Evolutionary conservation across 2,888 invertebrate species (phyloP), one percentile per base, ranked within the genome.

Genomic region (Hirtodrosophila confusa): DNA sequence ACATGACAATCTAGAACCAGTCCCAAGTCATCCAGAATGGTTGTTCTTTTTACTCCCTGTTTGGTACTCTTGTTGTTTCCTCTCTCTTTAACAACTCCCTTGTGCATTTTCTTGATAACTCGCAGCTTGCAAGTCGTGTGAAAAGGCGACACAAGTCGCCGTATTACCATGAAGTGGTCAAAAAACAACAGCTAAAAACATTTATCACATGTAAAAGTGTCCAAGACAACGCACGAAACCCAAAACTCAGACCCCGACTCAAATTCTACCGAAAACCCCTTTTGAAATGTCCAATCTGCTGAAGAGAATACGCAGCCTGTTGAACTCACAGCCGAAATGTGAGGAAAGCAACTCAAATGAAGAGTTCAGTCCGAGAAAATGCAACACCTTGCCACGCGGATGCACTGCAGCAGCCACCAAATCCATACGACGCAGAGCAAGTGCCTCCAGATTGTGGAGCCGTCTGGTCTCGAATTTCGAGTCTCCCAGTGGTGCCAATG

Each of bases 141-240:
- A 79, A 70, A 67, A 75, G 86, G 55, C 48, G 55, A 65, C 51
- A 54, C 48, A 67, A 63, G 53, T 72, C 55, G 60, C 60, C 73
- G 77, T 83, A 80, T 80, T 86, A 80, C 70, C 80, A 70, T 86
- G 86, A 80, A 86, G 74, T 68, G 75, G 69, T 86, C 78, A 67
- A 55, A 64, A 36, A 51, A 40, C 12, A 71, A 43, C 7, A 43
- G 23, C 8, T 5, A 23, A 51, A 6, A 51, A 10, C 47, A 50
- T 49, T 54, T 33, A 47, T 36, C 45, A 17, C 47, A 49, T 44
- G 35, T 48, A 29, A 49, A 44, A 45, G 48, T 41, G 23, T 17
- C 4, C 31, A 31, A 57, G 5, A 3, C 27, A 62, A 64, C 78
- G 27, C 11, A 55, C 57, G 39, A 43, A 62, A 77, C 5, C 27